Conservation (phyloP, 2,113 vertebrate genomes). For the Aleadryas rufinucha region DNA sequence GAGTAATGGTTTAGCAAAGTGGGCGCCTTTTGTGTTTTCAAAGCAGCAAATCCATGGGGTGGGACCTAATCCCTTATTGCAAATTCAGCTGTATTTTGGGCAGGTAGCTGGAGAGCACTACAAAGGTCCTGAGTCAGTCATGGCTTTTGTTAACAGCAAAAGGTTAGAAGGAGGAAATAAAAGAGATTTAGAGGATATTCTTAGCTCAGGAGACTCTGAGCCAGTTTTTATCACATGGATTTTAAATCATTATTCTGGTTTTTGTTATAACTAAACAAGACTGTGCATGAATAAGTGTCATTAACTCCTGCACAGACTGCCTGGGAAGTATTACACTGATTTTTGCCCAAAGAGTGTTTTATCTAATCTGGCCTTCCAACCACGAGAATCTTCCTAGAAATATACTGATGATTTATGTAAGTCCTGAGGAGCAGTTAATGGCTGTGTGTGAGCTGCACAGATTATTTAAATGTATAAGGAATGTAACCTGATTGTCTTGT, state of each 20-base stretch:
- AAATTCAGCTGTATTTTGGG: neutral
- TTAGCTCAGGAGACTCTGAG: neutral
- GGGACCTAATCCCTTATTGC: neutral
- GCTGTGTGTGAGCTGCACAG: neutral
- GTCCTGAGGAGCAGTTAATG: neutral
- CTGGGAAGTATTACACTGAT: neutral
- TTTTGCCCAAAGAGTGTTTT: neutral
- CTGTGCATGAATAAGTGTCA: neutral
- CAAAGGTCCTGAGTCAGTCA: neutral
- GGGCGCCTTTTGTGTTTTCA: neutral
- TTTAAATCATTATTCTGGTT: slow-evolving; percentile 14
- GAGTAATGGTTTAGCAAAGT: neutral
- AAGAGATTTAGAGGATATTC: neutral
- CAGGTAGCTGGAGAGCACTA: neutral
- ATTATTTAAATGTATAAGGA: neutral
- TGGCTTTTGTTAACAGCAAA: slow-evolving; percentile 10
- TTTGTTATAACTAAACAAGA: neutral
- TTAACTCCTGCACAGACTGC: neutral
- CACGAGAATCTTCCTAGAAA: neutral
- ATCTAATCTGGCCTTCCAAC: neutral
- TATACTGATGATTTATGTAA: neutral
- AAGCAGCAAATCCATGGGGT: neutral
- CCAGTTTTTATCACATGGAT: slow-evolving; percentile 9
- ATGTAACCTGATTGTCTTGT: neutral
- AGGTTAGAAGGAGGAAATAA: neutral